Conservation (phyloP, 1,140 invertebrate species). For the Drosophila watanabei region DNA sequence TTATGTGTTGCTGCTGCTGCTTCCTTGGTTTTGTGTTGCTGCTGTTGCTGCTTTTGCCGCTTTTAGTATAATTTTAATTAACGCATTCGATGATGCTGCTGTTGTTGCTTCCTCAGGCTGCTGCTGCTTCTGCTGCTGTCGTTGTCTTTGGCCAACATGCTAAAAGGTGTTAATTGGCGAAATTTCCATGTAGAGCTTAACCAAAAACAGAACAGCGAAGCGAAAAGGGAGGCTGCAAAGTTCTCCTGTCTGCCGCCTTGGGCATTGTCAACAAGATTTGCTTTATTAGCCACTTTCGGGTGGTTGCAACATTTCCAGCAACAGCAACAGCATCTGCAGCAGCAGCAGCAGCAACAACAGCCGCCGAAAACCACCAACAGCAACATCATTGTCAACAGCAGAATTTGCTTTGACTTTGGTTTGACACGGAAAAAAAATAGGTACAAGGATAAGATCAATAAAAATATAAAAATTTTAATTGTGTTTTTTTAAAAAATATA, state of each 20-base stretch:
- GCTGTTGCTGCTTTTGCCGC: conserved; percentile 40
- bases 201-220: conserved; percentile 58
- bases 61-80: conserved; percentile 78
- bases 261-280: conserved; percentile 85
- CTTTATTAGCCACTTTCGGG: conserved; percentile 85
- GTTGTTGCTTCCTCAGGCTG: conserved; percentile 40
- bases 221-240: conserved; percentile 39
- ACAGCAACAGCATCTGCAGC: conserved; percentile 35
- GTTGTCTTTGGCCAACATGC: conserved; percentile 82
- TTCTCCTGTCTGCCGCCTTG: conserved; percentile 54
- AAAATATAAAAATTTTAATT: background rate
- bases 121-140: conserved; percentile 48
- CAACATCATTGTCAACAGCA: conserved; percentile 41
- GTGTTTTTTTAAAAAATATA: background rate
- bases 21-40: conserved; percentile 1
- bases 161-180: conserved; percentile 86
- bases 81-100: conserved; percentile 66
- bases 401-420: conserved; percentile 42
- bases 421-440: conserved; percentile 9
- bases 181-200: conserved; percentile 84
- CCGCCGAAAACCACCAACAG: conserved; percentile 21
- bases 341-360: conserved; percentile 29
- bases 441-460: background rate
- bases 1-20: background rate
- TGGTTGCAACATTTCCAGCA: conserved; percentile 71